Base-by-base conservation (phyloP, 2,113 vertebrate genomes). In the Otocyon megalotis region DNA sequence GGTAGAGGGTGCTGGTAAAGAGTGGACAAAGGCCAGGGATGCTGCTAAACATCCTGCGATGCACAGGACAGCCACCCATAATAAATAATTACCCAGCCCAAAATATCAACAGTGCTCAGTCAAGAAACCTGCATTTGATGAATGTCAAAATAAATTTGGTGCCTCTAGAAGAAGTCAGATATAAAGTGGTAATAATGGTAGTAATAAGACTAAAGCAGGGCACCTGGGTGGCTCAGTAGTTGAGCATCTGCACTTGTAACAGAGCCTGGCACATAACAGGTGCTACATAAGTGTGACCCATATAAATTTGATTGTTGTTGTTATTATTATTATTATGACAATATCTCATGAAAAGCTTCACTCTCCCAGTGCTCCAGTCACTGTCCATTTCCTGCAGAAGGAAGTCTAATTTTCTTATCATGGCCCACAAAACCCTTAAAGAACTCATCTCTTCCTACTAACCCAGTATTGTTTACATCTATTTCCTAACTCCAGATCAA, bases 401-500 rank as follows among this genome's bases (percentile, higher is more conserved):
- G 32, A 79, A 74, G 56, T 67, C 63, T 81, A 88, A 91, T 91
- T 93, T 65, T 88, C 53, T 91, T 72, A 79, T 24, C 22, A 30
- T 76, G 15, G 16, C 26, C 37, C 71, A 74, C 37, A 95, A 89
- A 77, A 63, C 26, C 13, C 22, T 50, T 50, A 60, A 89, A 71
- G 13, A 81, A 3, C 7, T 54, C 76, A 56, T 62, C 15, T 32
- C 35, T 92, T 87, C 12, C 58, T 92, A 90, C 10, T 17, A 54
- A 26, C 63, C 56, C 22, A 79, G 15, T 79, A 90, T 32, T 81
- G 81, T 86, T 92, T 92, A 79, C 5, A 24, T 53, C 19, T 54
- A 69, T 89, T 96, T 94, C 26, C 88, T 90, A 58, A 90, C 54
- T 77, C 26, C 15, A 90, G 10, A 37, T n/a, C 43, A 96, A 80